Evolutionary conservation across 1,140 invertebrate genomes (phyloP).

Genomic region (Zaprionus taronus): DNA sequence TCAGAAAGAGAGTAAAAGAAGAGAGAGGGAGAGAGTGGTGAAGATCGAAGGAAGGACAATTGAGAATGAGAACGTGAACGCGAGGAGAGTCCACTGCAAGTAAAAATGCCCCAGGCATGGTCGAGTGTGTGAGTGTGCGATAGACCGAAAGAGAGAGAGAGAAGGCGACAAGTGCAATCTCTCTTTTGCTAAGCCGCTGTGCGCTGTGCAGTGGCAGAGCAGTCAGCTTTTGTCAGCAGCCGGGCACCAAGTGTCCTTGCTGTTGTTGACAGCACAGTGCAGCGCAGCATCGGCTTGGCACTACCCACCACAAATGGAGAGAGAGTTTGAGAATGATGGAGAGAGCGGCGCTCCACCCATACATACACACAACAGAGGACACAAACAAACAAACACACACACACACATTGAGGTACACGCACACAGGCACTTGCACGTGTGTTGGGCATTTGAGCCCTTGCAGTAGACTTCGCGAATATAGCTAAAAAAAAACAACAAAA

Average conservation of each 20-base stretch:
- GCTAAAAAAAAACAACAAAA: conserved; percentile 51
- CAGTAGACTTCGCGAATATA: conserved; percentile 49
- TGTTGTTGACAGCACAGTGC: conserved; percentile 19
- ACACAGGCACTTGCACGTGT: conserved; percentile 34
- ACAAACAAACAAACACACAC: conserved; percentile 1
- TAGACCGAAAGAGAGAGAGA: conserved; percentile 20
- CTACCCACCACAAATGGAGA: conserved; percentile 58
- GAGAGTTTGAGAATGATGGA: conserved; percentile 78
- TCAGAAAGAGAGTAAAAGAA: background rate
- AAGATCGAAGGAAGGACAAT: background rate
- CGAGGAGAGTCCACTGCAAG: conserved; percentile 3
- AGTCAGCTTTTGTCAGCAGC: conserved; percentile 18
- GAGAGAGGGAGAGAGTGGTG: conserved; percentile 18
- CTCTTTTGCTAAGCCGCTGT: conserved; percentile 59
- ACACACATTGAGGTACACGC: conserved; percentile 8
- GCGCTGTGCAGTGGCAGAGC: conserved; percentile 45
- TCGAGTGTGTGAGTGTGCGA: conserved; percentile 24
- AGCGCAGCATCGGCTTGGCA: conserved; percentile 59
- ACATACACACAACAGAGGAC: conserved; percentile 28
- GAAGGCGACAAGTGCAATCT: conserved; percentile 32
- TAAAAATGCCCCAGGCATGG: conserved; percentile 53
- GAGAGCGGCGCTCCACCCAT: conserved; percentile 38
- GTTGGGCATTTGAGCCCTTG: conserved; percentile 62
- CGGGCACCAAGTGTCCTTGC: conserved; percentile 62
- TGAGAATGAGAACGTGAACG: background rate